A percentile compares a stretch with the other conserved stretches of the same genome.
Evolutionary conservation across 2,888 invertebrate species (phyloP).

Genomic region (Agonopterix arenella): DNA sequence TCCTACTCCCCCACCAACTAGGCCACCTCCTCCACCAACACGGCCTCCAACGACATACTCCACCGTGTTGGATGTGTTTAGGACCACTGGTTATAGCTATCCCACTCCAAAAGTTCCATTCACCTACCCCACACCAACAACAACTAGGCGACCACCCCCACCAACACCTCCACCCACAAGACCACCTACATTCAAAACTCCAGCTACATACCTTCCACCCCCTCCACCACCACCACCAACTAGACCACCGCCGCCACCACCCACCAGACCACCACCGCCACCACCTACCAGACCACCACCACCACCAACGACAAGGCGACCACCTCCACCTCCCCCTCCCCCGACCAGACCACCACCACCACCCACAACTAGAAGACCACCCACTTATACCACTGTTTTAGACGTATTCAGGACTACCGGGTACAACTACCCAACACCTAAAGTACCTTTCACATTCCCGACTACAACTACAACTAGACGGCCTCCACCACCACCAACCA

Average conservation of each 20-base stretch:
- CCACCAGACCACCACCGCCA: conserved; percentile 2
- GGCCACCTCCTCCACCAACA: conserved; percentile 14
- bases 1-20: conserved; percentile 16
- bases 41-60: conserved; percentile 12
- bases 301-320: conserved; percentile 13
- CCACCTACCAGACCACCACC: conserved; percentile 1
- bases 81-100: conserved; percentile 45
- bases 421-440: conserved; percentile 10
- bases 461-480: conserved; percentile 15
- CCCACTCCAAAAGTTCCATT: conserved; percentile 39
- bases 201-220: conserved; percentile 11
- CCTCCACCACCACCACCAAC: conserved; percentile 12
- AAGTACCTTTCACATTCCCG: conserved; percentile 10
- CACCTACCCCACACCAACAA: conserved; percentile 27
- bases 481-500: conserved; percentile 14
- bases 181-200: conserved; percentile 8
- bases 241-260: conserved; percentile 5
- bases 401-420: conserved; percentile 8
- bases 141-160: conserved; percentile 15
- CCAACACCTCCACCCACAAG: conserved; percentile 15
- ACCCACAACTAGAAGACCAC: conserved; percentile 14
- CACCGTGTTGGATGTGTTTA: conserved; percentile 18
- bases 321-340: conserved; percentile 14
- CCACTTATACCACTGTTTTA: conserved; percentile 8
- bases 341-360: conserved; percentile 15